Base-by-base conservation (phyloP, 2,113 vertebrate genomes). In the Chiloscyllium plagiosum region DNA sequence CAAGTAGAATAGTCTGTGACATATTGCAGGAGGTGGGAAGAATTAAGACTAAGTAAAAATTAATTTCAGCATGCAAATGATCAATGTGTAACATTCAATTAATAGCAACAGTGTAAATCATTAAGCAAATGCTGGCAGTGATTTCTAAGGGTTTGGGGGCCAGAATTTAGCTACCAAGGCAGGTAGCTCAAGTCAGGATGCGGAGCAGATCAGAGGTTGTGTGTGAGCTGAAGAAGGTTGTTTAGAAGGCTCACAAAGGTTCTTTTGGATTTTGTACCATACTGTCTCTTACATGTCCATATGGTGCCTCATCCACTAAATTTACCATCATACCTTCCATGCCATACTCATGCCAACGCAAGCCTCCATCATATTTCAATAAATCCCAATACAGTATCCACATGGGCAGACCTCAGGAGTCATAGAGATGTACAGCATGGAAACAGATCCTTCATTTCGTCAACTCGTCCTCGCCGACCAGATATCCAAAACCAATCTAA, bases 1-100 rank as follows among this genome's bases (percentile, higher is more conserved):
- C 99, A 98, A 99, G 98, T 98, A 99, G 97, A 98, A 99, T 96
- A 98, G 98, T 99, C 99, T 99, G 99, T 97, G 98, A 98, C 98
- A 98, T 96, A 98, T 97, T 96, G 98, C 97, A 98, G 98, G 97
- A 97, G 98, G 98, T 96, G 96, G 97, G 98, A 98, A 98, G 98
- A 98, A 98, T 98, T 98, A 98, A 98, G 97, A 98, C 98, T 96
- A 97, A 96, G 96, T 96, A 96, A 22, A 33, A 52, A 94, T 70
- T 70, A 94, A 69, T 42, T 94, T 94, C 13, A 26, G 66, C 26
- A 94, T 24, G 68, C 33, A 65, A 68, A 22, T 69, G 10, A 94
- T 42, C 61, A 37, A 93, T 93, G 66, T 66, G 17, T 61, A 93
- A 93, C 47, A 87, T 10, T 87, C 24, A n/a, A 7, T 1, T 47